phyloP scores from a whole-genome alignment of 2,113 vertebrate genomes.

The Pelobates fuscus region DNA sequence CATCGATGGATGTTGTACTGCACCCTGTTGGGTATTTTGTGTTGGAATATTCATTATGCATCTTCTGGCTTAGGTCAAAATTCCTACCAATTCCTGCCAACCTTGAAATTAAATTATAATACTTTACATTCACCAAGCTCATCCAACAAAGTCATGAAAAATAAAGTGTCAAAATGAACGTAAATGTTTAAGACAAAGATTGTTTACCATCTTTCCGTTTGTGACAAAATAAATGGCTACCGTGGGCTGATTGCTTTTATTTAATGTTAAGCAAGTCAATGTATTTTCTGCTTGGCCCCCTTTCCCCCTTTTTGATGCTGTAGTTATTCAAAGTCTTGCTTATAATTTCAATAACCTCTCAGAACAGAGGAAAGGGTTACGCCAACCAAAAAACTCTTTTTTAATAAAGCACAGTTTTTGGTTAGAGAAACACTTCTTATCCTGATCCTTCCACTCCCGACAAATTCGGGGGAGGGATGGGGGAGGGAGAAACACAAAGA shows the following conservation, averaged over 20 bases:
- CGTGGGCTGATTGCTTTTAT: constrained; percentile 29
- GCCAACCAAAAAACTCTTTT: too few species aligned
- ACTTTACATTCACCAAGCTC: constrained; percentile 19
- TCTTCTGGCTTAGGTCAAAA: constrained; percentile 16
- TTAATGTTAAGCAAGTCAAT: neutral
- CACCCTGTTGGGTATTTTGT: neutral
- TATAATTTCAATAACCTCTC: too few species aligned
- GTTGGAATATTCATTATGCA: constrained; percentile 32
- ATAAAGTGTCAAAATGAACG: constrained; percentile 30
- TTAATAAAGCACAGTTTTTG: too few species aligned
- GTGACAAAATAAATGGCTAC: constrained; percentile 27
- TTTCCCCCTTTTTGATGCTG: neutral
- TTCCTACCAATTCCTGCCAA: constrained; percentile 11
- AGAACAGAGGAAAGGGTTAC: too few species aligned
- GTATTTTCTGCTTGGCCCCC: neutral
- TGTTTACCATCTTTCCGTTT: constrained; percentile 24
- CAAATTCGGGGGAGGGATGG: too few species aligned
- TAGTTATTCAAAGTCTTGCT: too few species aligned
- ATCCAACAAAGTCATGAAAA: constrained; percentile 3
- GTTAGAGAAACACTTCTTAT: too few species aligned
- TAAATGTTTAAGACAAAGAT: neutral
- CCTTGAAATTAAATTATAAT: constrained; percentile 42
- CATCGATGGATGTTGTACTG: constrained; percentile 9
- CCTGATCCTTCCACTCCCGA: too few species aligned
- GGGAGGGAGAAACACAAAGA: too few species aligned